Evolutionary conservation across 2,888 invertebrate species (phyloP).

Genomic region (Agriotes lineatus): DNA sequence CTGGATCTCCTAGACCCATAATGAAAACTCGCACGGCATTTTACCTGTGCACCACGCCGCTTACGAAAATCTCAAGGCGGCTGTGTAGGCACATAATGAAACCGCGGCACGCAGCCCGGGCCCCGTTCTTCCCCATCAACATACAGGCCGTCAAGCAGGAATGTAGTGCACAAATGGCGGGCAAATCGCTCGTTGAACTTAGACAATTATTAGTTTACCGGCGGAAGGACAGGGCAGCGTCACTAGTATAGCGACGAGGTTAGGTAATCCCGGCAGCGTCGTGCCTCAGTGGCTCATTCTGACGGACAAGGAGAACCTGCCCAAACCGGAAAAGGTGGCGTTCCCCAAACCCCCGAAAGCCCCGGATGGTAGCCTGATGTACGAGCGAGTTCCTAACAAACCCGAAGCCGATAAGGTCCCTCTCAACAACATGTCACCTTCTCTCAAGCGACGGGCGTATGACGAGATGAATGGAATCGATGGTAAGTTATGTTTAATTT

Average conservation of each 20-base stretch:
- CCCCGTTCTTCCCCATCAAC: constrained; percentile 85
- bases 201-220: constrained; percentile 70
- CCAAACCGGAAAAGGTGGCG: constrained; percentile 83
- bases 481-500: constrained; percentile 72
- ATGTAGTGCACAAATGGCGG: constrained; percentile 76
- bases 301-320: constrained; percentile 82
- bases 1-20: constrained; percentile 88
- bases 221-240: constrained; percentile 74
- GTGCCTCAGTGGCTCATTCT: constrained; percentile 79
- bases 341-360: constrained; percentile 94
- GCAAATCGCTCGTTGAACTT: constrained; percentile 70
- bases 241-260: constrained; percentile 77
- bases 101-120: constrained; percentile 88
- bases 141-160: constrained; percentile 88
- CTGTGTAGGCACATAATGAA: constrained; percentile 86
- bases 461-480: constrained; percentile 92
- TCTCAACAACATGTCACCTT: constrained; percentile 69
- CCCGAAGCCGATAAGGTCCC: constrained; percentile 77
- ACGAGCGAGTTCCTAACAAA: constrained; percentile 89
- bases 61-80: constrained; percentile 90
- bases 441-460: constrained; percentile 86
- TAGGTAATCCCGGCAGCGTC: constrained; percentile 74
- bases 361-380: constrained; percentile 88
- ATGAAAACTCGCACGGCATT: constrained; percentile 98
- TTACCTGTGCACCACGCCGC: constrained; percentile 91